Percentiles rank a stretch among this genome's conserved stretches.
Evolutionary conservation across 2,797 vertebrate genomes (phyloP).

Genomic region (Cryptoprocta ferox): DNA sequence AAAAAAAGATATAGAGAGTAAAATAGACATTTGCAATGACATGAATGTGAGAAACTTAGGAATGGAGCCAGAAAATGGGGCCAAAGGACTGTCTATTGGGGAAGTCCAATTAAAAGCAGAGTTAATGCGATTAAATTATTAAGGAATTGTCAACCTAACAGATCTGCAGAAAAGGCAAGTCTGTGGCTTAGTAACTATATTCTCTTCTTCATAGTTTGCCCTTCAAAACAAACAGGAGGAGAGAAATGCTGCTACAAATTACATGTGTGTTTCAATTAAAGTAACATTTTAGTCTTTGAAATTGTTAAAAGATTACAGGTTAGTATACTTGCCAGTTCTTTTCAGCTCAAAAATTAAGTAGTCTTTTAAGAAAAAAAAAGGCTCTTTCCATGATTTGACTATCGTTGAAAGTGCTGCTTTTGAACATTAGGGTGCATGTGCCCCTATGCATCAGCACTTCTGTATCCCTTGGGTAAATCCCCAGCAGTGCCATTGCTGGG

Average conservation of each 20-base stretch:
- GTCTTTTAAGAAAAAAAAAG: background rate
- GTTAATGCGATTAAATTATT: background rate
- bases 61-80: background rate
- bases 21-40: background rate
- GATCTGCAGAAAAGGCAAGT: background rate
- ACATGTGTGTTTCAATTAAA: background rate
- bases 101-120: background rate
- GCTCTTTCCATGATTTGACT: no score
- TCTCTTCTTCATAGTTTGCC: slow-evolving; percentile 10
- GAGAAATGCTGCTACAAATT: background rate
- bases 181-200: background rate
- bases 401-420: no score
- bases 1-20: background rate
- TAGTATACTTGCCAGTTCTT: background rate
- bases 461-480: no score
- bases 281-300: background rate
- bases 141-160: background rate
- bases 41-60: background rate
- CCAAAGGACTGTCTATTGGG: background rate
- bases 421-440: no score
- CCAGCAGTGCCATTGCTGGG: no score
- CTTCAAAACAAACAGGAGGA: slow-evolving; percentile 42
- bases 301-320: background rate
- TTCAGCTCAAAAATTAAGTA: background rate
- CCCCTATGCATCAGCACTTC: no score